phyloP scores from a whole-genome alignment of 2,797 vertebrate species.

The Chaetodon trifasciatus region DNA sequence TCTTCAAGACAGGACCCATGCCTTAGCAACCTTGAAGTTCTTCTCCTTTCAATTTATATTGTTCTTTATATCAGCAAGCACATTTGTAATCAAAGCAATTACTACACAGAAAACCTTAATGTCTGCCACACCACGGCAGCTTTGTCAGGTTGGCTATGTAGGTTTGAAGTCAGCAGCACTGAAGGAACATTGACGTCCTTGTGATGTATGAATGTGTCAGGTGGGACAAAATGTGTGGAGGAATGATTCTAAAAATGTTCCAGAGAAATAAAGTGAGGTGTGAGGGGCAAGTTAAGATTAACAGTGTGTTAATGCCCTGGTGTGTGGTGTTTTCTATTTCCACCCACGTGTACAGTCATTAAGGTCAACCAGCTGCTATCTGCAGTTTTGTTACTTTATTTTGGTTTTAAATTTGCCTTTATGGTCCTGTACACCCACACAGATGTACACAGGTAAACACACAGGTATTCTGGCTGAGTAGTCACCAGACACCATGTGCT shows the following conservation, averaged over 20 bases:
- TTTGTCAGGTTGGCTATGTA: neutral
- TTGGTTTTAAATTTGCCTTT: no score
- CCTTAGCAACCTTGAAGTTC: neutral
- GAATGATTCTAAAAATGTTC: neutral
- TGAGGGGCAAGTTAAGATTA: neutral
- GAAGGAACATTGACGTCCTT: neutral
- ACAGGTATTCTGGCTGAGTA: no score
- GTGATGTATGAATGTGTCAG: neutral
- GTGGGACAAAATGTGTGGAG: neutral
- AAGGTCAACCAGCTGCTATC: no score
- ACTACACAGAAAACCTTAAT: neutral
- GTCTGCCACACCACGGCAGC: neutral
- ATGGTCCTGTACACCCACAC: no score
- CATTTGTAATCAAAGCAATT: neutral
- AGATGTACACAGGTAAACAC: no score
- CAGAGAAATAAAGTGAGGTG: neutral
- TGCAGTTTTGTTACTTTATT: no score
- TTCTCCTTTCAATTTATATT: neutral
- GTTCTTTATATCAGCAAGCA: neutral
- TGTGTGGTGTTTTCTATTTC: no score
- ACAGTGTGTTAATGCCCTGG: no score
- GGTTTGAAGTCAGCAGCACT: neutral
- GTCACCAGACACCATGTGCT: no score
- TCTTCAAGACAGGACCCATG: neutral
- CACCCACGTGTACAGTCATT: no score